Percentiles rank a stretch among this genome's conserved stretches.
phyloP scores from a whole-genome alignment of 1,140 invertebrate genomes.

The Argopecten irradians region DNA sequence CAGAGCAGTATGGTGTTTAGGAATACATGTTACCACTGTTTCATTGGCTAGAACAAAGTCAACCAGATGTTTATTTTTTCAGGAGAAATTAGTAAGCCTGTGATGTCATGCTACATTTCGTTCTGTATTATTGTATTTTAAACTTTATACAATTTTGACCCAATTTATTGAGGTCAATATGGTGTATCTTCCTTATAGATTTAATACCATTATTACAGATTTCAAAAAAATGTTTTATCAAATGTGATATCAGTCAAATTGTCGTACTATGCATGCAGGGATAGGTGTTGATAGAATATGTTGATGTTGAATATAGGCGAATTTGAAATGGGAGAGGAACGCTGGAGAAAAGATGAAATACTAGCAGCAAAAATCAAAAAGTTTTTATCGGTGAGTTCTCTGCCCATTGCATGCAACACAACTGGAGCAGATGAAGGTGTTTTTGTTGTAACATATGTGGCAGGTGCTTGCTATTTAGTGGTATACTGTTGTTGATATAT shows the following conservation, averaged over 20 bases:
- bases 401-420: conserved; percentile 26
- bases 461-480: not conserved
- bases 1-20: too few species aligned
- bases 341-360: conserved; percentile 84
- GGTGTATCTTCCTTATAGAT: not conserved
- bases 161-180: not conserved
- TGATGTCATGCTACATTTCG: too few species aligned
- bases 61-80: too few species aligned
- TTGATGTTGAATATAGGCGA: conserved; percentile 44
- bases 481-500: not conserved
- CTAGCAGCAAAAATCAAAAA: conserved; percentile 96
- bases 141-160: too few species aligned
- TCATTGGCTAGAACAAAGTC: too few species aligned
- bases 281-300: not conserved
- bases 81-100: too few species aligned
- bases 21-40: too few species aligned
- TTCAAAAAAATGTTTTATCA: not conserved
- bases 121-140: too few species aligned
- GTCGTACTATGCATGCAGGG: too few species aligned
- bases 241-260: too few species aligned
- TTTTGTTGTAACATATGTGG: not conserved
- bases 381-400: conserved; percentile 90
- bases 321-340: conserved; percentile 64
- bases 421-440: conserved; percentile 14
- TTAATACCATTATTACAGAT: not conserved